phyloP scores from a whole-genome alignment of 2,888 invertebrate species.

The Hymenopus coronatus region DNA sequence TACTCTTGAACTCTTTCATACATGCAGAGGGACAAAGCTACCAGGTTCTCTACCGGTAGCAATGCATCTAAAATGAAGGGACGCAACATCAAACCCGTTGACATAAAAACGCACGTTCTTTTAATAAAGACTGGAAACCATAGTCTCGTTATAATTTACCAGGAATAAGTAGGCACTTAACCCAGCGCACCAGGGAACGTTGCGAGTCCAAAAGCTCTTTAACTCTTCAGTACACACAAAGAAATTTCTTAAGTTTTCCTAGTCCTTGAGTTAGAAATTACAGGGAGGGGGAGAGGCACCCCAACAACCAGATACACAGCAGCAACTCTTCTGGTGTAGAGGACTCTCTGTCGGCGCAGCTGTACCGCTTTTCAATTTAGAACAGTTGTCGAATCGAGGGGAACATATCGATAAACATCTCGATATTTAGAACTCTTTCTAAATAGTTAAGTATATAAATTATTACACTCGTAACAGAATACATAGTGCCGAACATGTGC shows the following conservation, averaged over 20 bases:
- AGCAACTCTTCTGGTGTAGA: background rate
- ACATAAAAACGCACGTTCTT: background rate
- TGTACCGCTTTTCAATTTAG: no score
- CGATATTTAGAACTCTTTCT: no score
- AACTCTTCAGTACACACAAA: background rate
- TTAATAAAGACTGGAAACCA: background rate
- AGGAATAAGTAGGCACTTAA: background rate
- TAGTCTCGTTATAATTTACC: background rate
- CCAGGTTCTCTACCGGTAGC: no score
- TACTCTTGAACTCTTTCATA: no score
- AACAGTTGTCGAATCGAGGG: no score
- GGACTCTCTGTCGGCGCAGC: background rate
- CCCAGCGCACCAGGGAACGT: background rate
- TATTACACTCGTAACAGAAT: no score
- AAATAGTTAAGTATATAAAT: no score
- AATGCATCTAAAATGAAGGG: no score
- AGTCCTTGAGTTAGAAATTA: background rate
- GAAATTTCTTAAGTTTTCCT: background rate
- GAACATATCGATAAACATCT: no score
- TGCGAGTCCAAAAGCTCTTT: background rate
- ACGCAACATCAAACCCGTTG: no score
- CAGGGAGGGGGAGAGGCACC: background rate
- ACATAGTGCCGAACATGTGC: no score
- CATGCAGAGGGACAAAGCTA: no score
- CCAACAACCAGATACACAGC: background rate